Evolutionary conservation across 2,113 vertebrate genomes (phyloP), one percentile per base, ranked within the genome.

Genomic region (Lathamus discolor): DNA sequence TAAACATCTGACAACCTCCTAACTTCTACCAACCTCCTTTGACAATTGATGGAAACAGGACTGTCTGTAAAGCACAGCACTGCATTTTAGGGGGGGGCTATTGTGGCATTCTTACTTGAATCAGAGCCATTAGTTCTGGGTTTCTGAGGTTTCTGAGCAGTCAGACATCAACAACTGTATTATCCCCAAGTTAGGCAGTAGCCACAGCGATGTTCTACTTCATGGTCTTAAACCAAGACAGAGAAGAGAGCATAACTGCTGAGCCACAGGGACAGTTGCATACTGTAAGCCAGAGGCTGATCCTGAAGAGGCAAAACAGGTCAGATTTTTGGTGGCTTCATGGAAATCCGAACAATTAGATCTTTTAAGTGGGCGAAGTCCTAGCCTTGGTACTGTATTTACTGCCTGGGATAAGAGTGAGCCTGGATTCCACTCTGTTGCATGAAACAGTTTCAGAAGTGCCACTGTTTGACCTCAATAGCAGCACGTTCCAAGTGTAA

Each of bases 31-130:
- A 94, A 23, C 13, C 13, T 78, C 61, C 35, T 81, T 25, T 49
- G 72, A 48, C 64, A 90, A 28, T 8, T 28, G 33, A 12, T 25
- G 64, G 76, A 67, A 88, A 41, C 0, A 3, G 67, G 51, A 14
- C n/a, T 0, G 0, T 18, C 66, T 16, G 44, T 43, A 62, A 57
- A 55, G 37, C 27, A 9, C 52, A 25, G 51, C 2, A 0, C 9
- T 31, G 25, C 1, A 0, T 33, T 73, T 27, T 2, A 8, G 29
- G 37, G 20, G 43, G 4, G 35, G 23, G 18, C 68, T 69, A 11
- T 1, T 20, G 13, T 5, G 24, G 13, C 18, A 8, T 35, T 44
- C 69, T 33, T 22, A 3, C 14, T 14, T 57, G 44, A 37, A 24
- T 13, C 20, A 41, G 22, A 75, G 29, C 7, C 22, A 7, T 3